A percentile compares a stretch with the other conserved stretches of the same genome.
Evolutionary conservation across 2,113 vertebrate species (phyloP).

Genomic region (Neoarius graeffei): DNA sequence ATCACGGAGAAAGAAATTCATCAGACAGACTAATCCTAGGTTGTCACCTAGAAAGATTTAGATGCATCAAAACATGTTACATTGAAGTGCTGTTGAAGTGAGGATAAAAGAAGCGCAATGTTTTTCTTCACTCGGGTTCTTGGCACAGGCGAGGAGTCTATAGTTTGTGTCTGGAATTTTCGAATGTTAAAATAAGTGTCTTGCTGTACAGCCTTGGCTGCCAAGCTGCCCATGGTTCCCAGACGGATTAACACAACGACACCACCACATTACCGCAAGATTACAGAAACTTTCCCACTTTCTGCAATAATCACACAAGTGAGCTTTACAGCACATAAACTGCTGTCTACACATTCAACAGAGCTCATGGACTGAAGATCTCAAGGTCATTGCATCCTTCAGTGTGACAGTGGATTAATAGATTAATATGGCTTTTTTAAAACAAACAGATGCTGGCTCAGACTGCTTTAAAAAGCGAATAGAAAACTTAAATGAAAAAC

Average conservation of each 20-base stretch:
- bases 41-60: constrained; percentile 20
- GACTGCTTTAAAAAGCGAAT: not conserved
- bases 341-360: constrained; percentile 11
- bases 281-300: constrained; percentile 52
- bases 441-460: not conserved
- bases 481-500: not conserved
- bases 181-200: constrained; percentile 41
- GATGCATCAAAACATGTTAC: constrained; percentile 38
- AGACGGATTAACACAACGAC: constrained; percentile 51
- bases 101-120: not conserved
- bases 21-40: constrained; percentile 53
- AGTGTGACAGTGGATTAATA: not conserved
- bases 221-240: constrained; percentile 45
- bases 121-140: constrained; percentile 35
- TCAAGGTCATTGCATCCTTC: not conserved
- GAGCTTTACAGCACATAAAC: not conserved
- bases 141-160: constrained; percentile 31
- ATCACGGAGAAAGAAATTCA: constrained; percentile 23
- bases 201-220: not conserved
- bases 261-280: constrained; percentile 48
- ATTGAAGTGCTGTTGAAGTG: constrained; percentile 2
- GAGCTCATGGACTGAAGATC: not conserved
- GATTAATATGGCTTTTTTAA: not conserved
- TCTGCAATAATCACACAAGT: constrained; percentile 26
- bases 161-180: constrained; percentile 56